A percentile compares a stretch with the other conserved stretches of the same genome.
phyloP scores from a whole-genome alignment of 2,797 vertebrate species.

The Squalus acanthias region DNA sequence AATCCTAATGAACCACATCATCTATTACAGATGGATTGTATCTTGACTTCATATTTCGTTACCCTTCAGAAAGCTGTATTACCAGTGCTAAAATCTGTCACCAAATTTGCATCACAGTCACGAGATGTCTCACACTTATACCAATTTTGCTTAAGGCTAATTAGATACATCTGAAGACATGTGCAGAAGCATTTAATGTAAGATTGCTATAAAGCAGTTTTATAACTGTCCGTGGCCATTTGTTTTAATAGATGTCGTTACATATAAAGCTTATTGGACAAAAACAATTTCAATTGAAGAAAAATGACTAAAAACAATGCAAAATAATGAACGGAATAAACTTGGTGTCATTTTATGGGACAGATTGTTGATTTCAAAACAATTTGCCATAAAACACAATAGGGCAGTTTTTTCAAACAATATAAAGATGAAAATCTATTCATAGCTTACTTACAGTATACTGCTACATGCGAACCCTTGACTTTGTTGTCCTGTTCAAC shows the following conservation, averaged over 20 bases:
- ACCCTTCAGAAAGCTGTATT: slow-evolving; percentile 41
- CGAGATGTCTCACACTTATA: slow-evolving; percentile 57
- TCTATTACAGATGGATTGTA: not conserved
- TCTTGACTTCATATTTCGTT: not conserved
- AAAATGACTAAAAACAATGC: not conserved
- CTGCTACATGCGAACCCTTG: not conserved
- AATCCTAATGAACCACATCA: not conserved
- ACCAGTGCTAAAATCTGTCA: slow-evolving; percentile 60
- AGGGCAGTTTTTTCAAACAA: not conserved
- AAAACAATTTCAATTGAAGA: not conserved
- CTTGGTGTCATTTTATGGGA: not conserved
- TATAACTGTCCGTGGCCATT: slow-evolving; percentile 61
- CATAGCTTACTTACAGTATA: not conserved
- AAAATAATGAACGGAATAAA: not conserved
- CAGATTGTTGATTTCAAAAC: not conserved
- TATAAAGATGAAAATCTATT: not conserved
- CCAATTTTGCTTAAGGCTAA: slow-evolving; percentile 59
- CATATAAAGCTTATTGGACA: not conserved
- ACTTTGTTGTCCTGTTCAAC: not conserved
- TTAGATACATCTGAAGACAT: slow-evolving; percentile 56
- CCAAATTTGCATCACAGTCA: slow-evolving; percentile 61
- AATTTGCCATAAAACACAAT: not conserved
- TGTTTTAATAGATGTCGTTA: slow-evolving; percentile 51
- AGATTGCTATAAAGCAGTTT: slow-evolving; percentile 61
- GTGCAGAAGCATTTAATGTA: slow-evolving; percentile 55